phyloP scores from a whole-genome alignment of 2,113 vertebrate species.

The Ellobius talpinus region DNA sequence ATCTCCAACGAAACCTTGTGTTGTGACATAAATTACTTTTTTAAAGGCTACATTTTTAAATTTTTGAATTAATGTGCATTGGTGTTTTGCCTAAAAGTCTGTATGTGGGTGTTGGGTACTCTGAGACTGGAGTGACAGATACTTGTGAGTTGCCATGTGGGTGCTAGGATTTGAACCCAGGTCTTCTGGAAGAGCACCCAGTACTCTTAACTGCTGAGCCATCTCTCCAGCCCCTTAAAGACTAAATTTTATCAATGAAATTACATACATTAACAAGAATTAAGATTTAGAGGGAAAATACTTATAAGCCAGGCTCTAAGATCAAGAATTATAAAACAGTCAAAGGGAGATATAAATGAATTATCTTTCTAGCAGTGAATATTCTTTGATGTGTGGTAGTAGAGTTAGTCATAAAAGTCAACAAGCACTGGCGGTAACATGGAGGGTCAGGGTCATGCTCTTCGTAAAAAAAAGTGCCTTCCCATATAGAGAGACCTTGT shows the following conservation, averaged over 20 bases:
- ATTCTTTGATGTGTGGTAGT: not conserved
- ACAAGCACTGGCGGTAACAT: not conserved
- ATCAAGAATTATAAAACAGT: slow-evolving; percentile 3
- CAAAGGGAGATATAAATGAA: not conserved
- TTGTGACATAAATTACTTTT: not conserved
- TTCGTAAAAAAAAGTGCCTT: not conserved
- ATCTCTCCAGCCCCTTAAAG: not conserved
- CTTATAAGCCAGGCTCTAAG: not conserved
- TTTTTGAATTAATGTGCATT: not conserved
- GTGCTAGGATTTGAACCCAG: not conserved
- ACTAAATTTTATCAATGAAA: not conserved
- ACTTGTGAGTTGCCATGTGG: not conserved
- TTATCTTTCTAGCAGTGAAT: not conserved
- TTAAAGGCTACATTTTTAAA: not conserved
- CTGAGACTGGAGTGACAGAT: not conserved
- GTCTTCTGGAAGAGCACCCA: not conserved
- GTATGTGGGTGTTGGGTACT: not conserved
- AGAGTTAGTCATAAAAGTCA: not conserved
- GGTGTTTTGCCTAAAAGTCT: not conserved
- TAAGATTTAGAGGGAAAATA: not conserved
- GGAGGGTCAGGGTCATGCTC: not conserved
- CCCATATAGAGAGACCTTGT: not conserved
- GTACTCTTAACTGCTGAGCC: not conserved
- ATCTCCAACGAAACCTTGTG: not conserved
- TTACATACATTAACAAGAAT: not conserved